Conservation (phyloP, 2,888 invertebrate species). For the Agrotis clavis region DNA sequence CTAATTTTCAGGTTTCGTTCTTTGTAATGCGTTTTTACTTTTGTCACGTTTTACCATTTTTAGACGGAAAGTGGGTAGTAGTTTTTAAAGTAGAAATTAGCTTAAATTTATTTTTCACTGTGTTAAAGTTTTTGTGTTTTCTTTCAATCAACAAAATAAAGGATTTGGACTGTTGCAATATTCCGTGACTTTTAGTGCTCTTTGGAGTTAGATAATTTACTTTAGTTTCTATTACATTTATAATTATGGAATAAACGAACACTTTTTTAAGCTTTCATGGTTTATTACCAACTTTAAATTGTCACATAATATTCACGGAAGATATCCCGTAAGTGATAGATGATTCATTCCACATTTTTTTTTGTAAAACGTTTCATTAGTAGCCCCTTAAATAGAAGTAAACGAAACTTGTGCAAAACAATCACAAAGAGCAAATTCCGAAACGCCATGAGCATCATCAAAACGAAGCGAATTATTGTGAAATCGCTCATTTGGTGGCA, state of each 20-base stretch:
- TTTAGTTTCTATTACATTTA: no score
- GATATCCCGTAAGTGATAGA: no score
- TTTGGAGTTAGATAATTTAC: no score
- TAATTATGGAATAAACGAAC: no score
- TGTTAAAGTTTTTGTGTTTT: neutral
- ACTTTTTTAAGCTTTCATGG: no score
- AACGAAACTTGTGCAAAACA: constrained; percentile 1
- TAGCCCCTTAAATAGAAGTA: neutral
- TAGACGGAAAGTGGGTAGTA: neutral
- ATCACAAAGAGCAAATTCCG: constrained; percentile 29
- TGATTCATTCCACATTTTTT: neutral
- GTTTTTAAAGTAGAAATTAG: neutral
- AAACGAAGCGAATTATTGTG: constrained; percentile 56
- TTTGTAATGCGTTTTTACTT: constrained; percentile 14
- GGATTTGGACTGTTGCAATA: no score
- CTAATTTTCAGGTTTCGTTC: constrained; percentile 33
- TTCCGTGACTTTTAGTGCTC: no score
- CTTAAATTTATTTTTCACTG: no score
- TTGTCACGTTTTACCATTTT: neutral
- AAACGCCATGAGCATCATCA: constrained; percentile 43
- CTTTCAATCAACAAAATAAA: neutral
- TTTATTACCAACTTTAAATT: no score
- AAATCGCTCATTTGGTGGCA: constrained; percentile 56
- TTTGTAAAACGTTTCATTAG: neutral
- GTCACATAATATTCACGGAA: no score